Evolutionary conservation across 2,888 invertebrate genomes (phyloP).

Genomic region (Formica aserva): DNA sequence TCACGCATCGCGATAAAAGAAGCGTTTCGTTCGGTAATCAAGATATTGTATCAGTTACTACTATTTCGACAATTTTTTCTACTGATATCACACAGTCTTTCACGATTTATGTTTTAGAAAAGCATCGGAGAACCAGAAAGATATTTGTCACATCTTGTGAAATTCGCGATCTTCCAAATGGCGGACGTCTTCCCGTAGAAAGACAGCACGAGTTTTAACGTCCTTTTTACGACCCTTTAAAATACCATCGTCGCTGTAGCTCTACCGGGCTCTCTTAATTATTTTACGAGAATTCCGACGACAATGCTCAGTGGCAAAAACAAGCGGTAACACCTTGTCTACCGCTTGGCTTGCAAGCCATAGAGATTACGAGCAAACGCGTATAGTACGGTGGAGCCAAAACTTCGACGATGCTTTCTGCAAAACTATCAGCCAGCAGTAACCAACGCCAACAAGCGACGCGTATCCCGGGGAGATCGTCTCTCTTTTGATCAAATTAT

Average conservation of each 20-base stretch:
- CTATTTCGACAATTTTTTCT: not conserved
- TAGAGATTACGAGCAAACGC: constrained; percentile 69
- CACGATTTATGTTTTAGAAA: constrained; percentile 5
- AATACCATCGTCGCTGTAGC: constrained; percentile 82
- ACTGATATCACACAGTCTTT: not conserved
- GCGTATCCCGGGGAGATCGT: not conserved
- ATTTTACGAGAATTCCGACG: constrained; percentile 85
- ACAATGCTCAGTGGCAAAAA: constrained; percentile 84
- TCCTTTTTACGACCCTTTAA: constrained; percentile 85
- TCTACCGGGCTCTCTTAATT: constrained; percentile 82
- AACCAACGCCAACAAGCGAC: not conserved
- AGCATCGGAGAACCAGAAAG: constrained; percentile 16
- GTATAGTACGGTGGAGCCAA: constrained; percentile 12
- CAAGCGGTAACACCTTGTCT: constrained; percentile 83
- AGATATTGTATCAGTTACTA: not conserved
- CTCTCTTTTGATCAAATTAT: constrained; percentile 6
- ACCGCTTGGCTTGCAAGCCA: constrained; percentile 73
- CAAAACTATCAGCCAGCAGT: constrained; percentile 23
- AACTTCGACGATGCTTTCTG: constrained; percentile 16
- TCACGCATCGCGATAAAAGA: not conserved
- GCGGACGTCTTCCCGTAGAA: constrained; percentile 63
- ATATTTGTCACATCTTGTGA: constrained; percentile 2
- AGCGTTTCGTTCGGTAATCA: not conserved
- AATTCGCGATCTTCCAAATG: constrained; percentile 63
- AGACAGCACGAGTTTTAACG: constrained; percentile 82